Evolutionary conservation across 1,140 invertebrate genomes (phyloP).

Genomic region (Ruditapes philippinarum): DNA sequence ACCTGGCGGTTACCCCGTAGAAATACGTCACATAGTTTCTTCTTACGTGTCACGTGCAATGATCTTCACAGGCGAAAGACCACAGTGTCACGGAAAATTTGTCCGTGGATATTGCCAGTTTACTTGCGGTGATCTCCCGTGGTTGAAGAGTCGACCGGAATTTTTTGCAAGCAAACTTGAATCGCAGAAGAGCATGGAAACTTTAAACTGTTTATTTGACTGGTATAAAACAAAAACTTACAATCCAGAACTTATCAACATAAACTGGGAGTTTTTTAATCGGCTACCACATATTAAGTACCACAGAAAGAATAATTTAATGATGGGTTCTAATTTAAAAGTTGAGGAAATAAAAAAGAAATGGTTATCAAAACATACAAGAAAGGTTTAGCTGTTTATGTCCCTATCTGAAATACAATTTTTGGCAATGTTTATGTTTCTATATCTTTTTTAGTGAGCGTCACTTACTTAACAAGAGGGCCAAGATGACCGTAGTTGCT

Average conservation of each 20-base stretch:
- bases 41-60: slow-evolving; percentile 49
- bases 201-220: slow-evolving; percentile 80
- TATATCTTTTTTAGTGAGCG: too few species aligned
- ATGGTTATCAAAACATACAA: background rate
- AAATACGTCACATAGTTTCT: slow-evolving; percentile 42
- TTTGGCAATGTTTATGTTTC: too few species aligned
- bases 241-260: background rate
- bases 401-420: too few species aligned
- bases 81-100: slow-evolving; percentile 21
- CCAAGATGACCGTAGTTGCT: too few species aligned
- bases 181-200: slow-evolving; percentile 69
- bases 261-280: slow-evolving; percentile 59
- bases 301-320: background rate
- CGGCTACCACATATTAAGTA: slow-evolving; percentile 66
- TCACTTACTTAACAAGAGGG: too few species aligned
- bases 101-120: slow-evolving; percentile 17
- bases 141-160: slow-evolving; percentile 73
- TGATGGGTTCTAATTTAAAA: too few species aligned
- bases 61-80: slow-evolving; percentile 19
- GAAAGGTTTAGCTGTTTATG: too few species aligned
- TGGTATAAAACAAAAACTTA: slow-evolving; percentile 48
- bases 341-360: background rate
- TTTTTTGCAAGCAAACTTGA: slow-evolving; percentile 83
- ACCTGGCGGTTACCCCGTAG: slow-evolving; percentile 67
- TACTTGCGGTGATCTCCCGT: slow-evolving; percentile 76